phyloP scores from a whole-genome alignment of 2,797 vertebrate species.

The Lutra lutra region DNA sequence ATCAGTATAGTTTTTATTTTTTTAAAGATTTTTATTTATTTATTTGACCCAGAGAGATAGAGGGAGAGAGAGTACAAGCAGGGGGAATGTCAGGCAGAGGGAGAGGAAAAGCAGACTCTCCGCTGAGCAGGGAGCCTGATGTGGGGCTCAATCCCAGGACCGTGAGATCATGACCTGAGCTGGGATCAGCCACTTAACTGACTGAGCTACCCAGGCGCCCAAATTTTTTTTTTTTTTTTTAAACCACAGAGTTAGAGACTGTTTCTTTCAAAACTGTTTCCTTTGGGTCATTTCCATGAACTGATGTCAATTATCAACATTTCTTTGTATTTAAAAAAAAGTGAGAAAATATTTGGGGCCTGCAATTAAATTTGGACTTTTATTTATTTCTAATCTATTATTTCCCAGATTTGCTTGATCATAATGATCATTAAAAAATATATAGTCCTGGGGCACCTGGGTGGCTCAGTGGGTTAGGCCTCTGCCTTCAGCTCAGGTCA shows the following conservation, averaged over 20 bases:
- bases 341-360: background rate
- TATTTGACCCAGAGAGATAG: too few relatives aligned
- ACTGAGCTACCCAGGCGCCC: too few relatives aligned
- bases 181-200: too few relatives aligned
- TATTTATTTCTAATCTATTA: constrained; percentile 13
- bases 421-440: constrained; percentile 25
- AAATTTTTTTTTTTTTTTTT: background rate
- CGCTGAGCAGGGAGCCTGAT: too few relatives aligned
- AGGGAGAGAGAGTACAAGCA: too few relatives aligned
- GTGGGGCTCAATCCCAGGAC: too few relatives aligned
- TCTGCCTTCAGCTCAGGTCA: too few relatives aligned
- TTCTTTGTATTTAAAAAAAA: constrained; percentile 54
- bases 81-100: too few relatives aligned
- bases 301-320: background rate
- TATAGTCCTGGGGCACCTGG: background rate
- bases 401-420: background rate
- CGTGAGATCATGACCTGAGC: too few relatives aligned
- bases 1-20: background rate
- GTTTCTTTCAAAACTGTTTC: constrained; percentile 36
- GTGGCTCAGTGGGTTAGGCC: too few relatives aligned
- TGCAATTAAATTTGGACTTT: constrained; percentile 16
- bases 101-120: too few relatives aligned
- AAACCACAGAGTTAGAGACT: constrained; percentile 18
- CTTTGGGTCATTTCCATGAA: constrained; percentile 55
- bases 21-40: too few relatives aligned